Evolutionary conservation across 2,113 vertebrate species (phyloP).

Genomic region (Hoplias malabaricus): DNA sequence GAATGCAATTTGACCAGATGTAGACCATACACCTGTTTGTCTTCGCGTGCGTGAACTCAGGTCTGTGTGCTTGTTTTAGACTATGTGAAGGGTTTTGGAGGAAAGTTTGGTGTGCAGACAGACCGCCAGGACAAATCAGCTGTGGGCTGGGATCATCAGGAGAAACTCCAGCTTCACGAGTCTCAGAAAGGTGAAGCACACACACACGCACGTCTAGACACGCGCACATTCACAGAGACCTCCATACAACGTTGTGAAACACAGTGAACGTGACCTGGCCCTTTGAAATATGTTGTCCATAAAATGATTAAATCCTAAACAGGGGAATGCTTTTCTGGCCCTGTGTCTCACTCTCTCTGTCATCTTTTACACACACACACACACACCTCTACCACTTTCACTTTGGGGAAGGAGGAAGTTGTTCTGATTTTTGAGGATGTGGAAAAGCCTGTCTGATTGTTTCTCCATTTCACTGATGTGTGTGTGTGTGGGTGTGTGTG

Average conservation of each 20-base stretch:
- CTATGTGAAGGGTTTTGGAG: slow-evolving; percentile 94
- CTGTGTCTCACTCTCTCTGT: no score
- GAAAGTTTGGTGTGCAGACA: slow-evolving; percentile 95
- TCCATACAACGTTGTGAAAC: no score
- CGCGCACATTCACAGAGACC: not conserved
- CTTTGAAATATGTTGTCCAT: no score
- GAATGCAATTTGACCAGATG: no score
- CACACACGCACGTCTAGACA: not conserved
- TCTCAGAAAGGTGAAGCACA: slow-evolving; percentile 88
- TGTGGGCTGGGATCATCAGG: slow-evolving; percentile 97
- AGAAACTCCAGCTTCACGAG: slow-evolving; percentile 92
- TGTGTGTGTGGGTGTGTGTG: not conserved
- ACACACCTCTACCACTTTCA: not conserved
- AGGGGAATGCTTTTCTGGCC: no score
- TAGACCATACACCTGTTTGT: no score
- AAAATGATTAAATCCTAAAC: no score
- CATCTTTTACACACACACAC: not conserved
- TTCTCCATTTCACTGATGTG: slow-evolving; percentile 5
- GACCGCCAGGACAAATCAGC: slow-evolving; percentile 97
- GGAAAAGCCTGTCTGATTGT: not conserved
- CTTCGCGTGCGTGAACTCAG: not conserved
- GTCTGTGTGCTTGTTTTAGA: slow-evolving; percentile 71
- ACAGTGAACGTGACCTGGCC: no score
- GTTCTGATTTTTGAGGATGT: not conserved
- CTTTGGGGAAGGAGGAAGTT: not conserved